Conservation (phyloP, 1,140 invertebrate genomes). For the Hirudo medicinalis region DNA sequence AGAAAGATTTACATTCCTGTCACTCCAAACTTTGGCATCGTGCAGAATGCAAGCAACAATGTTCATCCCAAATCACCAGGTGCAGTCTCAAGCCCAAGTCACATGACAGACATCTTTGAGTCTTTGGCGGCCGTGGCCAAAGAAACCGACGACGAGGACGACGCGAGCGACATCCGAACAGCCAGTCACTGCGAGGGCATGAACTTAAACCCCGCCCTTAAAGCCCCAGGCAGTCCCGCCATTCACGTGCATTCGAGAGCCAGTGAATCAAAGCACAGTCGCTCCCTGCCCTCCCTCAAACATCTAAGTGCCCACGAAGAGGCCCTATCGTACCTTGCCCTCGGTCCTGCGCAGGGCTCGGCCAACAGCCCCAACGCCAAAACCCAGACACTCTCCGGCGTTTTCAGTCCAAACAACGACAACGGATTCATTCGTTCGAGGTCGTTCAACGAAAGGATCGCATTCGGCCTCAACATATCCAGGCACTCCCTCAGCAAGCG, state of each 20-base stretch:
- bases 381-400: neutral
- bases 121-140: neutral
- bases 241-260: neutral
- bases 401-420: neutral
- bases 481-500: neutral
- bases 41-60: too few species aligned
- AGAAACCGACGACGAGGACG: neutral
- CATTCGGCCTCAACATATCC: neutral
- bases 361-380: neutral
- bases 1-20: too few species aligned
- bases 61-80: too few species aligned
- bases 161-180: neutral
- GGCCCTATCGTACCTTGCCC: neutral
- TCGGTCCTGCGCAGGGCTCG: neutral
- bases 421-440: neutral
- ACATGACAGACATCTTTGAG: too few species aligned
- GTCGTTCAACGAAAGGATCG: constrained; percentile 7
- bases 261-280: neutral
- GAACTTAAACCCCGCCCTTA: neutral
- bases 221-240: neutral
- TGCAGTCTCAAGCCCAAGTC: too few species aligned
- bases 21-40: too few species aligned
- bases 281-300: neutral
- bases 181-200: neutral
- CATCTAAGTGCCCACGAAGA: constrained; percentile 8